Base-by-base conservation (phyloP, 2,797 vertebrate species). In the Lithobates pipiens region DNA sequence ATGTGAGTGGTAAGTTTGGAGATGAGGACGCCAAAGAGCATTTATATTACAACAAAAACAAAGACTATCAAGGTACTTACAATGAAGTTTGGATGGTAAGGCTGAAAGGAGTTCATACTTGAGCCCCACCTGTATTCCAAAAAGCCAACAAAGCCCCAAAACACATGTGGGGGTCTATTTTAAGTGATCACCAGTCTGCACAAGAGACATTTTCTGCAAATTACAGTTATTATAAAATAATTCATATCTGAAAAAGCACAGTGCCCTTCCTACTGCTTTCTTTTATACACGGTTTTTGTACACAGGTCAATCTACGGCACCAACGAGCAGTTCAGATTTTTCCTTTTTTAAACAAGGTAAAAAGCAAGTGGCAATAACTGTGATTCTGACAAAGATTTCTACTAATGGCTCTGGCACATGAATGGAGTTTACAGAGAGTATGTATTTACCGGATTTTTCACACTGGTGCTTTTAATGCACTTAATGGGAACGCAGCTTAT, bases 311-410 rank as follows among this genome's bases (percentile, higher is more conserved):
- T 61, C 29, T 76, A 83, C 46, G 27, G 57, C 39, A 67, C 18
- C 29, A 44, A 21, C 25, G 32, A 50, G 44, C 16, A 29, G 23
- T 46, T 79, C 54, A 7, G 18, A 61, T 9, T 23, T 61, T 61
- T 61, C 8, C 21, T 68, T 46, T 42, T 39, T 71, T 57, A 76
- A 29, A 46, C 54, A 10, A 65, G 29, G 10, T 68, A 67, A 65
- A 68, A 68, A 50, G 39, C 80, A 65, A 39, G 25, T 9, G n/a
- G n/a, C 29, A 74, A 36, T 15, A 32, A 76, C 61, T 68, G 72
- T 71, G 68, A 27, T 46, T 16, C 61, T 54, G 4, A 83, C 81
- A 75, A 67, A 76, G 81, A 83, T 76, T 83, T 76, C 81, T 83
- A 46, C 81, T 83, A 76, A 76, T 83, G 72, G 42, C 71, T 69